Conservation (phyloP, 2,113 vertebrate genomes). For the Speoplatyrhinus poulsoni region DNA sequence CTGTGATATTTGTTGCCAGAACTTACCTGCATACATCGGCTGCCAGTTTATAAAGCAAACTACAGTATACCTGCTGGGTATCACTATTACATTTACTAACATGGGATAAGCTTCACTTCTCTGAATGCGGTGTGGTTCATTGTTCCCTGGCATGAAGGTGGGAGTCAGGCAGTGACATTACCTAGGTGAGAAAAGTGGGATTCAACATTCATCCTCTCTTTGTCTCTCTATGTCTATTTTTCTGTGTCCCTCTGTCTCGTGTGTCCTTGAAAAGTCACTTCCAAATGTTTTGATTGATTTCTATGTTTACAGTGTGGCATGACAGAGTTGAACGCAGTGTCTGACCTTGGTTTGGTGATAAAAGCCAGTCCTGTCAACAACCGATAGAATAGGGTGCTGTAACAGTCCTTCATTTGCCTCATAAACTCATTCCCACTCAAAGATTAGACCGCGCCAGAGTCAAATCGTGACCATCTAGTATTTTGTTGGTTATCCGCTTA, state of each 20-base stretch:
- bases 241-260: background rate
- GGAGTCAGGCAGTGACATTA: too few relatives aligned
- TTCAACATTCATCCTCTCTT: background rate
- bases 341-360: background rate
- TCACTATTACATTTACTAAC: background rate
- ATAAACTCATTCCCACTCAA: slow-evolving; percentile 11
- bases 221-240: background rate
- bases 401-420: slow-evolving; percentile 17
- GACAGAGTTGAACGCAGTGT: slow-evolving; percentile 26
- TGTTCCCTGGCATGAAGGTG: background rate
- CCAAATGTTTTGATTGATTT: slow-evolving; percentile 33
- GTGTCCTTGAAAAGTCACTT: background rate
- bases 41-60: too few relatives aligned
- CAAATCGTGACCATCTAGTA: background rate
- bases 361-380: background rate
- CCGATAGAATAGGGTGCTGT: background rate
- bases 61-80: too few relatives aligned
- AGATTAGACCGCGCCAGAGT: slow-evolving; percentile 5
- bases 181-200: background rate
- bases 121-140: background rate
- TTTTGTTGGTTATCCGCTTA: slow-evolving; percentile 19
- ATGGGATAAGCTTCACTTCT: background rate
- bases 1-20: too few relatives aligned
- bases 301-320: slow-evolving; percentile 19
- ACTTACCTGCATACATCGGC: too few relatives aligned